Conservation (phyloP, 2,888 invertebrate genomes). For the Ophioninae sp. region DNA sequence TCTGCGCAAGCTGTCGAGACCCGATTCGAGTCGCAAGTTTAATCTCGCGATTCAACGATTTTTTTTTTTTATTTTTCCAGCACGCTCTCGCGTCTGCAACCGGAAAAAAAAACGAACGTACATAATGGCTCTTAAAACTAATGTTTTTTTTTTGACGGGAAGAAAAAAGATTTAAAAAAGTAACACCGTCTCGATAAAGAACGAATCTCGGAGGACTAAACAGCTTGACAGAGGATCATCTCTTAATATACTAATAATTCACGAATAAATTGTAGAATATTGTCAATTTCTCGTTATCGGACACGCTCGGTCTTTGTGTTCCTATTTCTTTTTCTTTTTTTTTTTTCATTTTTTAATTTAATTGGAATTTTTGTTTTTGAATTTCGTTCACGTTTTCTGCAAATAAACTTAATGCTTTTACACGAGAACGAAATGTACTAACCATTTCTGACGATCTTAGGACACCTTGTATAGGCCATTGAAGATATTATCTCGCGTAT, state of each 20-base stretch:
- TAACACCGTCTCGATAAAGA: conserved; percentile 10
- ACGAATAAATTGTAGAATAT: conserved; percentile 69
- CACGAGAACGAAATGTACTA: conserved; percentile 73
- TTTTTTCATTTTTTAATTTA: conserved; percentile 63
- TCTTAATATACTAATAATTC: conserved; percentile 66
- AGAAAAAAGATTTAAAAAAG: neutral
- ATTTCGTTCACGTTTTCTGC: conserved; percentile 67
- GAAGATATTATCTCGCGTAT: neutral
- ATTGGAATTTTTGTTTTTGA: neutral
- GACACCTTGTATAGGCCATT: neutral
- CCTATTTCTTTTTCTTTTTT: conserved; percentile 64
- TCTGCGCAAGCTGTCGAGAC: conserved; percentile 74
- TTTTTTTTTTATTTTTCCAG: neutral
- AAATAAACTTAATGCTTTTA: conserved; percentile 79
- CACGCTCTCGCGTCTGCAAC: neutral
- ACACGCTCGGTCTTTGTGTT: conserved; percentile 64
- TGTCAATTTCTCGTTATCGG: conserved; percentile 72
- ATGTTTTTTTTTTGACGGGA: neutral
- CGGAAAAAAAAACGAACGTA: neutral
- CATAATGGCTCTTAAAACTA: neutral
- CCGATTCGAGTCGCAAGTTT: conserved; percentile 17
- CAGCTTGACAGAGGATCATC: conserved; percentile 76
- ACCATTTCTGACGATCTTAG: conserved; percentile 69
- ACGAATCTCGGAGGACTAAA: conserved; percentile 40
- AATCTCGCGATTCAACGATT: neutral